Evolutionary conservation across 1,140 invertebrate species (phyloP), one percentile per base, ranked within the genome.

Genomic region (Cyclargus thomasi): DNA sequence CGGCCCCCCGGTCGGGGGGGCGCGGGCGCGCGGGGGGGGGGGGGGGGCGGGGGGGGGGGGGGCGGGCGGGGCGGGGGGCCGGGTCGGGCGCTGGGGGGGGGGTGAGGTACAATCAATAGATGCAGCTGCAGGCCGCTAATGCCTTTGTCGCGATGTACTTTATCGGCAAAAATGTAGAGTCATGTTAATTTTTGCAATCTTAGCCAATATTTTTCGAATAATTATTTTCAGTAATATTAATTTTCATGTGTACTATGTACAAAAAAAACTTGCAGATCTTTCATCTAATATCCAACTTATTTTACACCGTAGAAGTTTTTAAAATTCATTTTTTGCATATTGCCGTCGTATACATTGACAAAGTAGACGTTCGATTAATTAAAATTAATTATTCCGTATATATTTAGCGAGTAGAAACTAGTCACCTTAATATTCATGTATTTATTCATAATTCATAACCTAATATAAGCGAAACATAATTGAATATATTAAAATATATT

Each of bases 91-190:
- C 22, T 35, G 57, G 65, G 16, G 63, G 18, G 65, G 63, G 62
- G 20, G 69, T 11, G 65, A 65, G 64, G 65, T 66, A 71, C 79
- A 77, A 82, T 82, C 78, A 77, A 82, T 82, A 77, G 65, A 57
- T 76, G 75, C 75, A 77, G 77, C 73, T 78, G 74, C 74, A 73
- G 70, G 22, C 67, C 55, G 64, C 55, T 66, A 69, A 68, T 62
- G 67, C 73, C 59, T 63, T 62, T 64, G 63, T 69, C 67, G 63
- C 63, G 36, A 23, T 22, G 22, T 22, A 20, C 21, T 23, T 64
- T 65, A 23, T 16, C 64, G 18, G 7, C 39, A 8, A 53, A 65
- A n/a, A 36, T 39, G 29, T 35, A 20, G 55, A 59, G 55, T 59
- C 55, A 59, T 59, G 20, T 59, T 59, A 59, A 11, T 59, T 59